Evolutionary conservation across 2,888 invertebrate genomes (phyloP).

Genomic region (Cylindroiulus punctatus): DNA sequence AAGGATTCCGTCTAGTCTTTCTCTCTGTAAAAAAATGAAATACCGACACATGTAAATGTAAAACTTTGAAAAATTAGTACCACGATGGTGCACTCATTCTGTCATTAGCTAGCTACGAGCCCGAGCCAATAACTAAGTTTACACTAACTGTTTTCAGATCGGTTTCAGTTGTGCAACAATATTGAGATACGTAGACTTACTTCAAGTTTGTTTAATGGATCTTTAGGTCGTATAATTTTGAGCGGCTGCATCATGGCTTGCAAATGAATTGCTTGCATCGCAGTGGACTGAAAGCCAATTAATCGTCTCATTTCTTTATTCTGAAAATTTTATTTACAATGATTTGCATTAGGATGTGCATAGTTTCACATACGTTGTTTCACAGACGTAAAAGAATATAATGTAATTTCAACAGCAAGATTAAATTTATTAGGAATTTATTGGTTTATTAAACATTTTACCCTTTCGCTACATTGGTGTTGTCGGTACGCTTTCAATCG

Average conservation of each 20-base stretch:
- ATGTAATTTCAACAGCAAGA: neutral
- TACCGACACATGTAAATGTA: too few species aligned
- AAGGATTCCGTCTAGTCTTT: neutral
- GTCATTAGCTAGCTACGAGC: too few species aligned
- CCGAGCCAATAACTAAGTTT: too few species aligned
- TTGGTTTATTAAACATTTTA: neutral
- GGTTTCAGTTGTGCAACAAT: too few species aligned
- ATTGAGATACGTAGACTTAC: conserved; percentile 20
- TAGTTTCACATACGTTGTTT: neutral
- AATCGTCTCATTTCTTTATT: conserved; percentile 44
- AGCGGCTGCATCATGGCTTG: conserved; percentile 44
- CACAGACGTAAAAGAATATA: neutral
- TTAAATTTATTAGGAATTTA: neutral
- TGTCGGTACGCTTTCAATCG: conserved; percentile 39
- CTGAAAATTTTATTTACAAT: neutral
- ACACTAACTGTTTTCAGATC: too few species aligned
- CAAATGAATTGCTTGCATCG: conserved; percentile 52
- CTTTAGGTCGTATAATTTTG: conserved; percentile 19
- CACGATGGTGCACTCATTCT: too few species aligned
- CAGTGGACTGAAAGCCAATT: conserved; percentile 51
- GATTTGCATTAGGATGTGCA: neutral
- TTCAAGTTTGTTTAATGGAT: conserved; percentile 49
- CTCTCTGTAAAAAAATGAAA: neutral
- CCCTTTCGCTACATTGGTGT: conserved; percentile 16
- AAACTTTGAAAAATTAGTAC: too few species aligned